Evolutionary conservation across 2,888 invertebrate genomes (phyloP).

Genomic region (Oxytorus armatus): DNA sequence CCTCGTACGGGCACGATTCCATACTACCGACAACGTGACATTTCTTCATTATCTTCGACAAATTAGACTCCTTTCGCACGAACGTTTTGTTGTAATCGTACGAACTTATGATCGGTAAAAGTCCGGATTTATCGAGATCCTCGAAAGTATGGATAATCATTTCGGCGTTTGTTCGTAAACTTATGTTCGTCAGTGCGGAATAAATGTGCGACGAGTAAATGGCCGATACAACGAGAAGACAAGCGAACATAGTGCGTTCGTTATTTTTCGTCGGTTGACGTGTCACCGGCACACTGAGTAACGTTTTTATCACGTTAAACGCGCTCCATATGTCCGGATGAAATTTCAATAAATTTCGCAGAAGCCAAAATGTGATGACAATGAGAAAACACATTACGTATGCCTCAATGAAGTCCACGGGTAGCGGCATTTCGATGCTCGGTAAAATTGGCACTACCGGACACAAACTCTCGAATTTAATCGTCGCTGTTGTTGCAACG

Average conservation of each 20-base stretch:
- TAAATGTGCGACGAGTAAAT: conserved; percentile 63
- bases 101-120: conserved; percentile 50
- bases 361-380: conserved; percentile 45
- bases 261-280: conserved; percentile 22
- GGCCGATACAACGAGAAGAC: conserved; percentile 57
- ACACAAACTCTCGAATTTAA: conserved; percentile 4
- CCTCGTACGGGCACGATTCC: conserved; percentile 4
- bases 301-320: conserved; percentile 40
- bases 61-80: not conserved
- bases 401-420: not conserved
- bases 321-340: conserved; percentile 48
- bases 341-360: conserved; percentile 47
- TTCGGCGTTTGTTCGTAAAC: conserved; percentile 1
- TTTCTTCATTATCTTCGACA: conserved; percentile 45
- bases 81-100: conserved; percentile 51
- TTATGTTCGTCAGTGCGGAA: conserved; percentile 55
- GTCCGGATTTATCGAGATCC: conserved; percentile 61
- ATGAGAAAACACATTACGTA: conserved; percentile 29
- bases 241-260: conserved; percentile 59
- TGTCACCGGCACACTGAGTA: conserved; percentile 52
- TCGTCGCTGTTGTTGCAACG: not conserved
- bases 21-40: not conserved
- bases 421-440: not conserved
- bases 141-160: conserved; percentile 46
- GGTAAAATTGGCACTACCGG: conserved; percentile 4